Percentiles rank a stretch among this genome's conserved stretches.
These are phyloP conservation scores for Schlechtendalia chinensis DNA, from an alignment of 1,140 invertebrate genomes.

Conservation along the genomic window DNA sequence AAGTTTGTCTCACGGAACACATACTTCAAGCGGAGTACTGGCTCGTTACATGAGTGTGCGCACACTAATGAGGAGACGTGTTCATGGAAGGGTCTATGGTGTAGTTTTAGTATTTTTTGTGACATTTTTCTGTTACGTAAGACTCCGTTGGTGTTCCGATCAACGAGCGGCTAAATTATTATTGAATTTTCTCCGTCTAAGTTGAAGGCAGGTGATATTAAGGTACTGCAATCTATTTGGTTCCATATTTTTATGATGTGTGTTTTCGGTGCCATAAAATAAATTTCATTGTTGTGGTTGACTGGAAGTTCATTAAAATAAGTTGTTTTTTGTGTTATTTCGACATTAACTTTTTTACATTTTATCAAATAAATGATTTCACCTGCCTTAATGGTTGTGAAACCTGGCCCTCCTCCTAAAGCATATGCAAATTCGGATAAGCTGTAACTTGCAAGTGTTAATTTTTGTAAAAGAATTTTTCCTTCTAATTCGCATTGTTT, in stretches of 20 bases:
- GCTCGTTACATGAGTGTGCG: no score
- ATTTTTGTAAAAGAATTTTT: conserved; percentile 20
- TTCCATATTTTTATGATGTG: background rate
- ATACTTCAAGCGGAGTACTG: no score
- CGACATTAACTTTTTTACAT: background rate
- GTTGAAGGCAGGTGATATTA: background rate
- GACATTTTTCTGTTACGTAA: no score
- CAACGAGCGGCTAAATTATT: no score
- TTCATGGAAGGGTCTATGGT: no score
- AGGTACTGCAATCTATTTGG: background rate
- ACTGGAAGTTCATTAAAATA: background rate
- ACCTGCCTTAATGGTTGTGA: background rate
- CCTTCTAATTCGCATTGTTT: conserved; percentile 16
- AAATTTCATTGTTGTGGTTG: background rate
- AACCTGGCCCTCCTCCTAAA: background rate
- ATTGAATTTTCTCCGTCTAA: background rate
- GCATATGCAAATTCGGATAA: background rate
- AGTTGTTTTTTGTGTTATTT: background rate
- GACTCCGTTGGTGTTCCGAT: no score
- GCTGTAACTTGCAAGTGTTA: conserved; percentile 2
- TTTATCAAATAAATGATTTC: conserved; percentile 36
- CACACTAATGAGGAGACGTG: no score
- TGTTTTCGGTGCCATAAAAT: background rate
- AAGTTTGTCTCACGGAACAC: no score
- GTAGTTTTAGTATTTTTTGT: no score